Conservation (phyloP, 2,797 vertebrate species). For the Cuculus canorus region DNA sequence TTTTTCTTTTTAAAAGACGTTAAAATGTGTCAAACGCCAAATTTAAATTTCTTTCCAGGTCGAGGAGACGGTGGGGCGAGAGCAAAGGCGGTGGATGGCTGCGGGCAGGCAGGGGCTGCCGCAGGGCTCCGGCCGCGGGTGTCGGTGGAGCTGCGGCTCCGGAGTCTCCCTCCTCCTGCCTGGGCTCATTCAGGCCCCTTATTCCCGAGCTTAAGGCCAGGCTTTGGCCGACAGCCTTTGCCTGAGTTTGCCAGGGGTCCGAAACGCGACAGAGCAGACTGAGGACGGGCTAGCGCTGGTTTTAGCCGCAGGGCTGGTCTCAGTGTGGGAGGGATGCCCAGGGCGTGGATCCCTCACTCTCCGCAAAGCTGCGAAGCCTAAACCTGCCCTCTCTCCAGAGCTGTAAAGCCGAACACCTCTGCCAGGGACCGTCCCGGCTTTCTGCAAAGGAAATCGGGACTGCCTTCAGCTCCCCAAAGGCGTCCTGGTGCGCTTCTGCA, state of each 20-base stretch:
- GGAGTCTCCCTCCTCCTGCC: neutral
- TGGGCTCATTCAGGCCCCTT: neutral
- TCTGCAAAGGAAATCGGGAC: neutral
- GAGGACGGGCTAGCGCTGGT: neutral
- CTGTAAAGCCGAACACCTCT: neutral
- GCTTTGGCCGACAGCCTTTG: neutral
- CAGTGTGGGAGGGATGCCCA: neutral
- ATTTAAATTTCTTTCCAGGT: slow-evolving; percentile 51
- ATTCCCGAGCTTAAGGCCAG: neutral
- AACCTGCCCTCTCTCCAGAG: neutral
- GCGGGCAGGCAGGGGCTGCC: neutral
- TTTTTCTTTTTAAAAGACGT: neutral
- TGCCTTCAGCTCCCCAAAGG: neutral
- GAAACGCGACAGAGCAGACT: neutral
- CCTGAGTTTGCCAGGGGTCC: neutral
- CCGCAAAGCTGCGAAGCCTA: neutral
- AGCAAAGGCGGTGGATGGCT: neutral
- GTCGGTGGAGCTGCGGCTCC: neutral
- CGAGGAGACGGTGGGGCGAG: neutral
- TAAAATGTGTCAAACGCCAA: slow-evolving; percentile 39
- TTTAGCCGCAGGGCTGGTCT: neutral
- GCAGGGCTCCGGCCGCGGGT: neutral
- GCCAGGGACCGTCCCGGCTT: neutral
- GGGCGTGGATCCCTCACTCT: neutral
- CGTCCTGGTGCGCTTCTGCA: neutral